phyloP scores from a whole-genome alignment of 2,888 invertebrate species.

The Eugnorisma glareosa region DNA sequence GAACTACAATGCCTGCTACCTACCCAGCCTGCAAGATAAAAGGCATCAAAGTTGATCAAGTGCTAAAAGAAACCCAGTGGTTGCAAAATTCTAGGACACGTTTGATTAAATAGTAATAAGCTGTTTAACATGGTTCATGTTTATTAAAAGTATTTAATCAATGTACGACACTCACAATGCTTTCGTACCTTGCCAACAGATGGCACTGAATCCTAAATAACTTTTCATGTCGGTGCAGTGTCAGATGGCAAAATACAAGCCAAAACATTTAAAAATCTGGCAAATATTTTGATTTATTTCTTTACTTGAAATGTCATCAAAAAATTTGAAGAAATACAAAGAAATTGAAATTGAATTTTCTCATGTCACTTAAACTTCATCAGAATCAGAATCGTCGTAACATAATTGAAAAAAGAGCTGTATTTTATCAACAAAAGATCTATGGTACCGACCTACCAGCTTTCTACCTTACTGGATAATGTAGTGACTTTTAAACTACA shows the following conservation, averaged over 20 bases:
- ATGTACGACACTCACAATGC: not conserved
- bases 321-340: not conserved
- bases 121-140: not conserved
- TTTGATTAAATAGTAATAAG: not conserved
- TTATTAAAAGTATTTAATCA: too few relatives aligned
- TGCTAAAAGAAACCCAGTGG: too few relatives aligned
- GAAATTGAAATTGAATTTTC: not conserved
- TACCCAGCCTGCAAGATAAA: not conserved
- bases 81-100: not conserved
- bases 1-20: conserved; percentile 33
- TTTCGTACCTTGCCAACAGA: conserved; percentile 59
- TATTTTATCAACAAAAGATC: too few relatives aligned
- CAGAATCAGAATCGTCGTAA: not conserved
- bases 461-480: not conserved
- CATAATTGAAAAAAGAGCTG: too few relatives aligned
- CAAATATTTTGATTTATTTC: too few relatives aligned
- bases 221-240: not conserved
- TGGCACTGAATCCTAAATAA: conserved; percentile 60
- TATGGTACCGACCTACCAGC: not conserved
- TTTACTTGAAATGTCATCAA: not conserved
- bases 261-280: too few relatives aligned
- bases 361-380: not conserved
- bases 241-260: too few relatives aligned
- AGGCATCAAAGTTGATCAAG: not conserved
- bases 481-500: too few relatives aligned